A percentile compares a stretch with the other conserved stretches of the same genome.
Evolutionary conservation across 1,140 invertebrate species (phyloP).

Genomic region (Eubasilissa regina): DNA sequence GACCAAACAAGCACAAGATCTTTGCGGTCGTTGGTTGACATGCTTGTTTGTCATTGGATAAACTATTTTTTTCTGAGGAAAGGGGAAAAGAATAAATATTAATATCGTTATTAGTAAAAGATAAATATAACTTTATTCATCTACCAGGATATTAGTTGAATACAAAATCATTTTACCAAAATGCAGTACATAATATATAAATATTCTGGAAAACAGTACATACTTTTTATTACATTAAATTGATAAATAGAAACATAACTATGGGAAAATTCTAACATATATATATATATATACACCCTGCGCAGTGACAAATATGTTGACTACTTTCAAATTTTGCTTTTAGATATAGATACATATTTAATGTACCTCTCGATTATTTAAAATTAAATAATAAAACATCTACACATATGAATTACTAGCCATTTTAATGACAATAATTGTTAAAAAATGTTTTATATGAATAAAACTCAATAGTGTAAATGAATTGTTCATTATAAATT

Average conservation of each 20-base stretch:
- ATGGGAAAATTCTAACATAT: not conserved
- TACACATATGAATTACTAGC: no score
- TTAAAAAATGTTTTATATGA: no score
- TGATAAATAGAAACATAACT: conserved; percentile 12
- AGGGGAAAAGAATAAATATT: not conserved
- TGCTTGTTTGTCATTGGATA: no score
- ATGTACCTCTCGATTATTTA: no score
- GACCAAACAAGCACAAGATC: no score
- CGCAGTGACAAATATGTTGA: not conserved
- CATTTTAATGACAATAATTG: no score
- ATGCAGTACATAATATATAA: conserved; percentile 13
- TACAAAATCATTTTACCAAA: conserved; percentile 22
- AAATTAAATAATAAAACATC: no score
- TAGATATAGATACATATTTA: no score
- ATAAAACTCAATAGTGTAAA: no score
- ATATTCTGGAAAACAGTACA: conserved; percentile 19
- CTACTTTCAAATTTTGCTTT: no score
- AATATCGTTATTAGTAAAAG: conserved; percentile 19
- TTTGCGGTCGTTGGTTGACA: no score
- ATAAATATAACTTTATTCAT: conserved; percentile 35
- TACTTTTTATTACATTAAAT: conserved; percentile 12
- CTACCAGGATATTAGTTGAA: conserved; percentile 19
- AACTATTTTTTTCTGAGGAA: not conserved
- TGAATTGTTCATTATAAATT: no score
- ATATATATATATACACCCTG: conserved; percentile 18